phyloP scores from a whole-genome alignment of 2,113 vertebrate genomes.

The Merops nubicus region DNA sequence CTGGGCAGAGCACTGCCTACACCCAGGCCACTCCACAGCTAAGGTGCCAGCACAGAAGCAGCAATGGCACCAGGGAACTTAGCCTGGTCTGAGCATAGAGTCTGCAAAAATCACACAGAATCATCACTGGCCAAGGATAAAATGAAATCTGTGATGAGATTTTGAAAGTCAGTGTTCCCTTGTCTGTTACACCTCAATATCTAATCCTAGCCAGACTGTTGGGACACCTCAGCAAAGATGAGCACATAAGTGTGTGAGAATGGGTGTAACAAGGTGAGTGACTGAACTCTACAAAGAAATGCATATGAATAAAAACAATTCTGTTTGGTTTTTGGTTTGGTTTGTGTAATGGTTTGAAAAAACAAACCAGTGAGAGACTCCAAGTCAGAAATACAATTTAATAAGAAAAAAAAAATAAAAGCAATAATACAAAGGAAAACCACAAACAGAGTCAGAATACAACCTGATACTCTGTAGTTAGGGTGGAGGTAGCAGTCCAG shows the following conservation, averaged over 20 bases:
- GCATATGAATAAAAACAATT: not conserved
- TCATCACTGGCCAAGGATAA: not conserved
- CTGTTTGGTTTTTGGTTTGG: too few relatives aligned
- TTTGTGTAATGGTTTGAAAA: too few relatives aligned
- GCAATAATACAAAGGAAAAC: too few relatives aligned
- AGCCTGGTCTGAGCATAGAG: not conserved
- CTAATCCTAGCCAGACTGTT: not conserved
- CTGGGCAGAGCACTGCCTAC: not conserved
- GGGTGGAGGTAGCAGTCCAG: too few relatives aligned
- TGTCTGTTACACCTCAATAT: not conserved
- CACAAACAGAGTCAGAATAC: too few relatives aligned
- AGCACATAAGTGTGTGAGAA: not conserved
- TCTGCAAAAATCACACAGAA: not conserved
- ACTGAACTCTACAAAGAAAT: not conserved
- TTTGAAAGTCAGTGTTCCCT: accelerated
- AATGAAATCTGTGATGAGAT: not conserved
- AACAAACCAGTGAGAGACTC: too few relatives aligned
- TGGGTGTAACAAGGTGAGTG: not conserved
- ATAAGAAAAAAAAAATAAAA: too few relatives aligned
- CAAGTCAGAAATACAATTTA: too few relatives aligned
- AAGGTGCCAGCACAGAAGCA: not conserved
- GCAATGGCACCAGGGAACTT: not conserved
- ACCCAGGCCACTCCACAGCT: not conserved
- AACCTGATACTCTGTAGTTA: too few relatives aligned
- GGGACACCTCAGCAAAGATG: not conserved